Evolutionary conservation across 2,797 vertebrate genomes (phyloP).

Genomic region (Amazona ochrocephala): DNA sequence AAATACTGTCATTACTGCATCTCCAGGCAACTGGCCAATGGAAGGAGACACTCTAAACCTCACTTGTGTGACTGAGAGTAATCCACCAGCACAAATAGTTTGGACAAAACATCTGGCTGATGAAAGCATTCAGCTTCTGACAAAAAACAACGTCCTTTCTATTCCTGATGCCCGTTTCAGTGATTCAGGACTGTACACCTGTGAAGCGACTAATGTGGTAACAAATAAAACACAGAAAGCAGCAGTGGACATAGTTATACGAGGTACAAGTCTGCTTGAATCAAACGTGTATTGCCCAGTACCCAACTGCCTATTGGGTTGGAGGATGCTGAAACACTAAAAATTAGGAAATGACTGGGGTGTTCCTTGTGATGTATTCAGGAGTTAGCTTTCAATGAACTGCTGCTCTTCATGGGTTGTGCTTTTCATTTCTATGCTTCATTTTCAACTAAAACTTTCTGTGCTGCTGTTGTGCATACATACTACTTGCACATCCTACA

Average conservation of each 20-base stretch:
- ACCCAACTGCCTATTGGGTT: background rate
- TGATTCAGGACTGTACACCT: constrained; percentile 59
- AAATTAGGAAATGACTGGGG: background rate
- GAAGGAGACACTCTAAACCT: constrained; percentile 36
- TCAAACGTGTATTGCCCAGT: background rate
- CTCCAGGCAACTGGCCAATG: background rate
- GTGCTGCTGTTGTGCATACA: background rate
- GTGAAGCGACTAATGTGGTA: constrained; percentile 58
- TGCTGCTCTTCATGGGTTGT: background rate
- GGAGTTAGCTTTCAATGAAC: background rate
- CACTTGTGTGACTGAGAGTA: constrained; percentile 58
- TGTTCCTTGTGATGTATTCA: background rate
- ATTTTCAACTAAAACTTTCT: background rate
- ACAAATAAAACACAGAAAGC: constrained; percentile 44
- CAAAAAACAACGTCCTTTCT: background rate
- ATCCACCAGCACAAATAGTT: constrained; percentile 32
- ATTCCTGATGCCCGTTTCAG: constrained; percentile 15
- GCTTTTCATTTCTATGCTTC: background rate
- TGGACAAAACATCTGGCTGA: constrained; percentile 52
- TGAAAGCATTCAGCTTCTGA: background rate
- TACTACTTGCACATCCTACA: background rate
- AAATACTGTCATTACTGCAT: constrained; percentile 31
- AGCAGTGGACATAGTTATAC: constrained; percentile 24
- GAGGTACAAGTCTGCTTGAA: constrained; percentile 39
- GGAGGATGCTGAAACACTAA: background rate